Percentiles rank a stretch among this genome's conserved stretches.
Conservation (phyloP, 2,113 vertebrate genomes). For the Rhadina sibilatrix region DNA sequence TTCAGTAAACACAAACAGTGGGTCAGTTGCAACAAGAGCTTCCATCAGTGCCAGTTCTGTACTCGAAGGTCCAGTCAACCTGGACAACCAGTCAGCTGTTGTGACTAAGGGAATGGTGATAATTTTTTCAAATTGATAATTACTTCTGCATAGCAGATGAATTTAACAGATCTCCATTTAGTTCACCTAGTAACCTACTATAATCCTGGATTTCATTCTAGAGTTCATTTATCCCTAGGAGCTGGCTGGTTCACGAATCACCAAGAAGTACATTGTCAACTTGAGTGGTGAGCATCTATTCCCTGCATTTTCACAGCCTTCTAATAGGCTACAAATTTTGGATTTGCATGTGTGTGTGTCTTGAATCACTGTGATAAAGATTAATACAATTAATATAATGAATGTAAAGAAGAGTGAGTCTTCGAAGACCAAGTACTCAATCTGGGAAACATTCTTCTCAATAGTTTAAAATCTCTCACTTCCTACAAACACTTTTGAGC, state of each 20-base stretch:
- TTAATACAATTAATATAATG: neutral
- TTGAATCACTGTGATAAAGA: neutral
- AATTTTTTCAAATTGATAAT: neutral
- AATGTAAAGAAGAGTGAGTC: neutral
- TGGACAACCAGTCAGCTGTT: neutral
- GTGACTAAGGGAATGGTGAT: neutral
- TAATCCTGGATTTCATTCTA: neutral
- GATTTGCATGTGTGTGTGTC: neutral
- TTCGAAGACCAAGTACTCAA: neutral
- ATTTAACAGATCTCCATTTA: neutral
- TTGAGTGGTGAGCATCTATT: neutral
- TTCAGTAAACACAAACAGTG: neutral
- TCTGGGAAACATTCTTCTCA: neutral
- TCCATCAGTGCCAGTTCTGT: neutral
- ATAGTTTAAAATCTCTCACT: neutral
- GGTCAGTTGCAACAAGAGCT: neutral
- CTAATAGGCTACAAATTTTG: neutral
- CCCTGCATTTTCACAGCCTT: neutral
- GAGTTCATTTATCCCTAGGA: neutral
- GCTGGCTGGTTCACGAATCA: neutral
- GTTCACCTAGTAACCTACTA: neutral
- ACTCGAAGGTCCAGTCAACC: neutral
- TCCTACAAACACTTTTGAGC: neutral
- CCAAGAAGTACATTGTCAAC: neutral
- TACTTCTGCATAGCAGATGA: neutral